Evolutionary conservation across 2,888 invertebrate species (phyloP).

Genomic region (Cyclophora punctaria): DNA sequence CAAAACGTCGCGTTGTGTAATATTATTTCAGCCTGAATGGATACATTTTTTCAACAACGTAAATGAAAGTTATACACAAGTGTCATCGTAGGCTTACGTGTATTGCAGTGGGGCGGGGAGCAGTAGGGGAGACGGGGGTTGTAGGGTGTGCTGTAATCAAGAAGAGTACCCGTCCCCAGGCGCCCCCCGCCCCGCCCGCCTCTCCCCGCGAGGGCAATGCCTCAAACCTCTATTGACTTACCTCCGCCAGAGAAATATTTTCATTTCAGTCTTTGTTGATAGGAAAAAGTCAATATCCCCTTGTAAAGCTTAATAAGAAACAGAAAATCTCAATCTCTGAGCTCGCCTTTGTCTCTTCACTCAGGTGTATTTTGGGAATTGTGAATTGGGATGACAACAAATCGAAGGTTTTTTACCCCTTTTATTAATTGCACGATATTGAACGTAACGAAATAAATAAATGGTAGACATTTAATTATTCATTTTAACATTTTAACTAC

Average conservation of each 20-base stretch:
- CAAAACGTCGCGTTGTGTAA: too few species aligned
- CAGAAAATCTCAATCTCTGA: slow-evolving; percentile 3
- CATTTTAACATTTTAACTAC: too few species aligned
- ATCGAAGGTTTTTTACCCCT: too few species aligned
- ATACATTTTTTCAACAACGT: slow-evolving; percentile 27
- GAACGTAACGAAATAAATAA: too few species aligned
- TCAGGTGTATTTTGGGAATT: too few species aligned
- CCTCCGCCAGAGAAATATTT: slow-evolving; percentile 58
- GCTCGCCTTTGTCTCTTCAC: too few species aligned
- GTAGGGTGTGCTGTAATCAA: slow-evolving; percentile 69
- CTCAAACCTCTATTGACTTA: slow-evolving; percentile 72
- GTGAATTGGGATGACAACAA: too few species aligned
- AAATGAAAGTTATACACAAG: slow-evolving; percentile 37
- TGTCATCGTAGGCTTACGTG: slow-evolving; percentile 57
- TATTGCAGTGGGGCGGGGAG: slow-evolving; percentile 45
- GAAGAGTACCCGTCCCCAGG: slow-evolving; percentile 74
- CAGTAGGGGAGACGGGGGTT: slow-evolving; percentile 32
- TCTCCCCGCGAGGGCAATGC: slow-evolving; percentile 61
- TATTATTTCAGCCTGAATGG: slow-evolving; percentile 7
- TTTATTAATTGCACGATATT: too few species aligned
- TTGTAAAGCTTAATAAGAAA: slow-evolving; percentile 16
- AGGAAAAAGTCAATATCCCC: slow-evolving; percentile 47
- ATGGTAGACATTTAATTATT: too few species aligned
- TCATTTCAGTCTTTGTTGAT: slow-evolving; percentile 58
- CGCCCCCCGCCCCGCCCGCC: slow-evolving; percentile 29